These are phyloP conservation scores for Leistus spinibarbis DNA, from an alignment of 2,888 invertebrate species.

Conservation along the genomic window DNA sequence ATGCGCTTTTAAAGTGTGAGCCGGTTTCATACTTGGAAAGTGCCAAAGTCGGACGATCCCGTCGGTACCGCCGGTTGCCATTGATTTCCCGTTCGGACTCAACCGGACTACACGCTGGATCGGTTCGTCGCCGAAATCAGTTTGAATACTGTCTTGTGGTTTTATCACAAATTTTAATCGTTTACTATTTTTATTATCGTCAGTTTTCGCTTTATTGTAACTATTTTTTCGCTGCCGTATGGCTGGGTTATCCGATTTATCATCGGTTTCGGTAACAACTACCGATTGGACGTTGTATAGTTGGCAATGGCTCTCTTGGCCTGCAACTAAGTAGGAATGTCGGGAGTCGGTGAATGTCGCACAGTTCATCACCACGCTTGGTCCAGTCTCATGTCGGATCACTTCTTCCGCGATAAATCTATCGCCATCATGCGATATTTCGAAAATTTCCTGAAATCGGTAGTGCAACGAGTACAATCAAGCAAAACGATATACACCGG, in stretches of 20 bases:
- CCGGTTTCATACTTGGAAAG: conserved; percentile 78
- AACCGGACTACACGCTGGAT: conserved; percentile 83
- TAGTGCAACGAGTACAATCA: too few relatives aligned
- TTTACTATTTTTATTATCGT: conserved; percentile 62
- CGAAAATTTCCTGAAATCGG: conserved; percentile 89
- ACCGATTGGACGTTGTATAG: conserved; percentile 72
- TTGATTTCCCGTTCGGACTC: conserved; percentile 74
- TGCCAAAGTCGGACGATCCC: conserved; percentile 87
- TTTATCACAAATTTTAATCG: conserved; percentile 77
- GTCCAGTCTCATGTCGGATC: conserved; percentile 86
- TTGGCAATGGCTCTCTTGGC: conserved; percentile 91
- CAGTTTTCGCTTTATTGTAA: conserved; percentile 60
- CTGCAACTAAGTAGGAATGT: conserved; percentile 81
- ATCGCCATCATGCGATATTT: conserved; percentile 82
- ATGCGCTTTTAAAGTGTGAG: conserved; percentile 77
- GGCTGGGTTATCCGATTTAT: conserved; percentile 48
- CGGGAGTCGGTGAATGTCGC: conserved; percentile 75
- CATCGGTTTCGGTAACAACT: conserved; percentile 56
- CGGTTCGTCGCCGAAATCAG: conserved; percentile 84
- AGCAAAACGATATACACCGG: too few relatives aligned
- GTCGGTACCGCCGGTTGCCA: conserved; percentile 93
- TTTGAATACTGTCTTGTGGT: conserved; percentile 81
- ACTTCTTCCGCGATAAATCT: conserved; percentile 87
- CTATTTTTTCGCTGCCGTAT: conserved; percentile 61
- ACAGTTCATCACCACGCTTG: conserved; percentile 91